A percentile compares a stretch with the other conserved stretches of the same genome.
Conservation (phyloP, 2,113 vertebrate genomes). For the Ceratotherium simum region DNA sequence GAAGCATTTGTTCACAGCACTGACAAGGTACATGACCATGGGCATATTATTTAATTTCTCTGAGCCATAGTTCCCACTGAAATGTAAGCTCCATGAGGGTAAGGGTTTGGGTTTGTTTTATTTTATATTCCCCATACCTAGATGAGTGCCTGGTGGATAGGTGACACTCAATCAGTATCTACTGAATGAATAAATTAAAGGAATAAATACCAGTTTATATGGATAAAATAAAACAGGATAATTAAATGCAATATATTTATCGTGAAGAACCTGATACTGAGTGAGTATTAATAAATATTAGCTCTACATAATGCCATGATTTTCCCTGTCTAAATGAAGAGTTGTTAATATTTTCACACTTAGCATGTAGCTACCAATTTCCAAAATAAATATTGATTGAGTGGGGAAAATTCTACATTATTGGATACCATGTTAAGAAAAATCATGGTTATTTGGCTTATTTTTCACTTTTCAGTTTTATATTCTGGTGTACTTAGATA, state of each 20-base stretch:
- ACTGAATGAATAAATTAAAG: background rate
- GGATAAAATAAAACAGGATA: background rate
- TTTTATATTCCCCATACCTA: background rate
- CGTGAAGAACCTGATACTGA: background rate
- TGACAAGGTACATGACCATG: background rate
- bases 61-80: background rate
- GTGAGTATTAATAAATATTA: background rate
- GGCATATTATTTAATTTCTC: background rate
- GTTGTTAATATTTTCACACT: constrained; percentile 9
- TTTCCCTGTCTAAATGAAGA: background rate
- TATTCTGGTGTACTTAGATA: background rate
- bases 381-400: constrained; percentile 51
- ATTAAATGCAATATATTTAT: background rate
- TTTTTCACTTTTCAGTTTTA: constrained; percentile 14
- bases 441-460: background rate
- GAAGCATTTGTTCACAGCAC: background rate
- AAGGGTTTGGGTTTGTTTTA: background rate
- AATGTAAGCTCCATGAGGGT: background rate
- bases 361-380: background rate
- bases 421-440: background rate
- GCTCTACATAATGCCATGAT: background rate
- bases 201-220: background rate
- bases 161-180: background rate
- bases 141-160: background rate
- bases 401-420: background rate